A percentile compares a stretch with the other conserved stretches of the same genome.
Conservation (phyloP, 1,140 invertebrate species). For the Drosophila sp. region DNA sequence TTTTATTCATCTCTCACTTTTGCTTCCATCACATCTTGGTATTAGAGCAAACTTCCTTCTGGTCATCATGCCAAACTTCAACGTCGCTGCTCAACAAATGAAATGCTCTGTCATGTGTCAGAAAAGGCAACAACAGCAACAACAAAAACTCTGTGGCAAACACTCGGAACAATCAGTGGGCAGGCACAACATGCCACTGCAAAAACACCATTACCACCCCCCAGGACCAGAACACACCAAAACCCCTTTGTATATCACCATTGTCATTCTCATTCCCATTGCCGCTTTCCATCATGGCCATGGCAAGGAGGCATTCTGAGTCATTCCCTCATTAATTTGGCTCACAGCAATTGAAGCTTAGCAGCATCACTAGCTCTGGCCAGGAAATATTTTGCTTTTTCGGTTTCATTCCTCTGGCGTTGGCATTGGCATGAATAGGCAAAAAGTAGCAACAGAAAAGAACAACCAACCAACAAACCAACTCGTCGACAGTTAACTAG, state of each 20-base stretch:
- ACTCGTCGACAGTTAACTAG: constrained; percentile 64
- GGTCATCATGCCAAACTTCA: constrained; percentile 50
- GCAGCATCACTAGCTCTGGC: background rate
- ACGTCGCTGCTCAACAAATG: constrained; percentile 62
- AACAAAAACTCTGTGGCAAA: constrained; percentile 50
- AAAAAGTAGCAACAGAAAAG: constrained; percentile 32
- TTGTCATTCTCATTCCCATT: constrained; percentile 57
- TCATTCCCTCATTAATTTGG: constrained; percentile 16
- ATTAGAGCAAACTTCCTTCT: constrained; percentile 53
- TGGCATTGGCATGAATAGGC: constrained; percentile 62
- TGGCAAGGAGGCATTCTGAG: constrained; percentile 17
- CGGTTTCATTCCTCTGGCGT: constrained; percentile 33
- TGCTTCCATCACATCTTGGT: constrained; percentile 50
- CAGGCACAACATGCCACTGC: constrained; percentile 37
- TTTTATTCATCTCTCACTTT: constrained; percentile 12
- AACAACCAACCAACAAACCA: constrained; percentile 35
- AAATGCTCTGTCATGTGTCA: constrained; percentile 80
- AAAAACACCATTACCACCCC: constrained; percentile 1
- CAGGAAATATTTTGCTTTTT: background rate
- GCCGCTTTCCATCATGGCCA: constrained; percentile 12
- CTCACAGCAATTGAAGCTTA: constrained; percentile 8
- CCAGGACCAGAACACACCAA: constrained; percentile 31
- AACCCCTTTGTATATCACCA: constrained; percentile 40
- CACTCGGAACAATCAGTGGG: constrained; percentile 71
- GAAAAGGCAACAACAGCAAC: constrained; percentile 51